Evolutionary conservation across 2,797 vertebrate genomes (phyloP), one percentile per base, ranked within the genome.

Genomic region (Platalea minor): DNA sequence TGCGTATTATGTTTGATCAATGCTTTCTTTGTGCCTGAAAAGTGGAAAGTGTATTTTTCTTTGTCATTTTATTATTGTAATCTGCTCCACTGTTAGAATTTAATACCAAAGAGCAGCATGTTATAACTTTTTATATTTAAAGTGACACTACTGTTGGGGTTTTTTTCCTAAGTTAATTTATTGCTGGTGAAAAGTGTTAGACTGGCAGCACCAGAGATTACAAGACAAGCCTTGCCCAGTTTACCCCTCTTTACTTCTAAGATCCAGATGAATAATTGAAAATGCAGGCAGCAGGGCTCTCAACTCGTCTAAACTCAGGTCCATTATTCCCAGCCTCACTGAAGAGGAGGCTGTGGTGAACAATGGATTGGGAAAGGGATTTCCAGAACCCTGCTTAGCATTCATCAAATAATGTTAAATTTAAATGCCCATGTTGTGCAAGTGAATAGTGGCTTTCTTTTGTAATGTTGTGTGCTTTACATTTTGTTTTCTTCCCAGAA

Each of bases 51-150:
- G 14, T 91, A 56, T 96, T 95, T 97, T 96, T 89, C 78, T 96
- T 85, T 91, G 93, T 95, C 60, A 93, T 94, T 93, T 95, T 95
- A 90, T 96, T 95, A 95, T 95, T 95, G 80, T 95, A 94, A 95
- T 96, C 92, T 78, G 53, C 54, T 63, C 45, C 53, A 50, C 72
- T 70, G 54, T 73, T 93, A 81, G 82, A 91, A 86, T 95, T 89
- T 85, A 94, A 96, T 80, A 82, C 46, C 70, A 76, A 90, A 94
- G 65, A 82, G 29, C 50, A 85, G 33, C 41, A 61, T 24, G 54
- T 56, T 85, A 15, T 39, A 93, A 61, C 56, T 63, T 87, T 91
- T 78, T 89, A 61, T 57, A 79, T 89, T 91, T 95, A 59, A 97
- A 95, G 73, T 67, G 56, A 89, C 68, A 69, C 35, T 65, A 17